These are phyloP conservation scores for Laterallus jamaicensis DNA, from an alignment of 2,113 vertebrate genomes.

Conservation along the genomic window DNA sequence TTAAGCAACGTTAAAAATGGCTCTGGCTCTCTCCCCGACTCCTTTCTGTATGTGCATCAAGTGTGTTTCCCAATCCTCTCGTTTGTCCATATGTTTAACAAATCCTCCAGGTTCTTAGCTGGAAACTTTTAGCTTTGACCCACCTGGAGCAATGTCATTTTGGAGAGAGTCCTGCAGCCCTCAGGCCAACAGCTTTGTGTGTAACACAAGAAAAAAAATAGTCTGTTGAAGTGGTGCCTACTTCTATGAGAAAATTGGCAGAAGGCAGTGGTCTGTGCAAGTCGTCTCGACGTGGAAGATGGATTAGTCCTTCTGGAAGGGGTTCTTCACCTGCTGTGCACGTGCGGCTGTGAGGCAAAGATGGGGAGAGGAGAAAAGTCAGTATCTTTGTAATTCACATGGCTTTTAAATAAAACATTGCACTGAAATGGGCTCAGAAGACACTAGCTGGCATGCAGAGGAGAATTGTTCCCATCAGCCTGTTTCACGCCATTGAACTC, in stretches of 20 bases:
- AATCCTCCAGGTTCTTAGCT: conserved; percentile 13
- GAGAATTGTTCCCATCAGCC: background rate
- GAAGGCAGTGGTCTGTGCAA: background rate
- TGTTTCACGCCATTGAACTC: background rate
- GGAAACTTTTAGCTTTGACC: conserved; percentile 62
- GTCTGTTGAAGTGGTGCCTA: conserved; percentile 42
- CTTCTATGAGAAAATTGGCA: conserved; percentile 17
- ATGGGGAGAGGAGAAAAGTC: background rate
- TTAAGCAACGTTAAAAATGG: background rate
- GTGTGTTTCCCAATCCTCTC: background rate
- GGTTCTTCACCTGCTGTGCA: background rate
- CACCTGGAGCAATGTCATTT: conserved; percentile 61
- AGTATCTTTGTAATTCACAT: background rate
- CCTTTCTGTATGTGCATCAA: background rate
- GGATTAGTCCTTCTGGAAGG: background rate
- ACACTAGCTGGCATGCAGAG: background rate
- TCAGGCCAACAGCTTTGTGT: conserved; percentile 23
- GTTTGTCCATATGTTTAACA: background rate
- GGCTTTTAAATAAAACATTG: background rate
- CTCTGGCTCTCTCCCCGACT: background rate
- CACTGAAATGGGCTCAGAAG: background rate
- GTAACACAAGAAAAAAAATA: background rate
- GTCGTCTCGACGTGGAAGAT: rapidly evolving
- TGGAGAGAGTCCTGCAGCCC: conserved; percentile 23
- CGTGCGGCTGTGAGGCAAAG: background rate